These are phyloP conservation scores for Drosophila pullipes DNA, from an alignment of 2,888 invertebrate species.

Conservation along the genomic window DNA sequence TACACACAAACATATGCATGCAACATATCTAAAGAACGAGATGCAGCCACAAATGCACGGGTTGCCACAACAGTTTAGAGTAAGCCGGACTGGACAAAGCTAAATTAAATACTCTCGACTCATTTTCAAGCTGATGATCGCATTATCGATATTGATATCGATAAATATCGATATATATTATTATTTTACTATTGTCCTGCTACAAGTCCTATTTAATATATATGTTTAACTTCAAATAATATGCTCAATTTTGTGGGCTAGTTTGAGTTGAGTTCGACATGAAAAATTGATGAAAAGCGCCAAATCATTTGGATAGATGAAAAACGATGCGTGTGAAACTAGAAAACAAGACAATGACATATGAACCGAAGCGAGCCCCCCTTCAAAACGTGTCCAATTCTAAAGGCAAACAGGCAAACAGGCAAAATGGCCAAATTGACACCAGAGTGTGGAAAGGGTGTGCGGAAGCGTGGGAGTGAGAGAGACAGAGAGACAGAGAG, in stretches of 20 bases:
- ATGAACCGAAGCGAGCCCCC: slow-evolving; percentile 43
- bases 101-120: background rate
- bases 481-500: background rate
- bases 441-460: background rate
- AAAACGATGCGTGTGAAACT: slow-evolving; percentile 44
- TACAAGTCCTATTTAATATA: background rate
- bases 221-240: background rate
- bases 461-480: background rate
- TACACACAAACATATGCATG: slow-evolving; percentile 30
- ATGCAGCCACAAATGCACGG: slow-evolving; percentile 24
- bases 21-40: slow-evolving; percentile 48
- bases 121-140: background rate
- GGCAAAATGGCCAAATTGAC: slow-evolving; percentile 46
- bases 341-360: slow-evolving; percentile 62
- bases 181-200: background rate
- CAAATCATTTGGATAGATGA: slow-evolving; percentile 64
- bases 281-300: slow-evolving; percentile 49
- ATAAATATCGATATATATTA: too few relatives aligned
- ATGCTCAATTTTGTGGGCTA: background rate
- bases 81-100: background rate
- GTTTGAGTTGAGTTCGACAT: slow-evolving; percentile 7
- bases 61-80: slow-evolving; percentile 6
- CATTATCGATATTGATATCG: background rate
- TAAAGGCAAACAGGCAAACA: slow-evolving; percentile 56
- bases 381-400: slow-evolving; percentile 58